A percentile compares a stretch with the other conserved stretches of the same genome.
Conservation (phyloP, 2,113 vertebrate genomes). For the Conger conger region DNA sequence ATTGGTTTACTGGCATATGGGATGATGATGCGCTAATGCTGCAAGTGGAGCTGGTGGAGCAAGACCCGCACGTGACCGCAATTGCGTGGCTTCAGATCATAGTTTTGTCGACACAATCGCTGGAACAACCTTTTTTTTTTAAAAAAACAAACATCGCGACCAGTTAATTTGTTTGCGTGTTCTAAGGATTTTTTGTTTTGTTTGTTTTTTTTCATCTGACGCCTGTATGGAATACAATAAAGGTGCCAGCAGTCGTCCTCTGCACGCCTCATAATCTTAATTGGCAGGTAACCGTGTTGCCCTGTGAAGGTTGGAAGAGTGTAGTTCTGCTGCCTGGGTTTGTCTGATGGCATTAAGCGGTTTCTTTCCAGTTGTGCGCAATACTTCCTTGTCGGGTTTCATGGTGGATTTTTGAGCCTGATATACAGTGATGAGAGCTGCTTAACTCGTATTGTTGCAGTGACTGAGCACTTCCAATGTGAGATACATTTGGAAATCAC, state of each 20-base stretch:
- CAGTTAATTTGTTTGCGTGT: background rate
- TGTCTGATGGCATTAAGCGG: background rate
- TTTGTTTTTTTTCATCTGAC: background rate
- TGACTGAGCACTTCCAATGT: background rate
- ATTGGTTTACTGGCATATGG: background rate
- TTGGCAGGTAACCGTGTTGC: background rate
- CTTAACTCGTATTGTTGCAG: background rate
- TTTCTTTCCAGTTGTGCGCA: background rate
- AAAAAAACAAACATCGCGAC: background rate
- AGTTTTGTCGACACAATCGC: background rate
- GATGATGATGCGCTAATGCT: background rate
- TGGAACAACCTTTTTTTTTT: background rate
- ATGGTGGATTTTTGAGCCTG: background rate
- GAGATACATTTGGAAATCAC: background rate
- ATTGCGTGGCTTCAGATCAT: background rate
- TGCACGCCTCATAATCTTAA: background rate
- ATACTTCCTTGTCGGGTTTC: slow-evolving; percentile 9
- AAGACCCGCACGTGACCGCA: background rate
- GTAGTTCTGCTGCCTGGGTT: background rate
- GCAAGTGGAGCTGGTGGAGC: background rate
- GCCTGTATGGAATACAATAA: background rate
- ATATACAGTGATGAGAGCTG: slow-evolving; percentile 1
- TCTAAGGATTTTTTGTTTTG: background rate
- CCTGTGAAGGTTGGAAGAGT: slow-evolving; percentile 2
- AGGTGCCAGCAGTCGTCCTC: background rate